phyloP scores from a whole-genome alignment of 2,888 invertebrate genomes.

The Lagria hirta region DNA sequence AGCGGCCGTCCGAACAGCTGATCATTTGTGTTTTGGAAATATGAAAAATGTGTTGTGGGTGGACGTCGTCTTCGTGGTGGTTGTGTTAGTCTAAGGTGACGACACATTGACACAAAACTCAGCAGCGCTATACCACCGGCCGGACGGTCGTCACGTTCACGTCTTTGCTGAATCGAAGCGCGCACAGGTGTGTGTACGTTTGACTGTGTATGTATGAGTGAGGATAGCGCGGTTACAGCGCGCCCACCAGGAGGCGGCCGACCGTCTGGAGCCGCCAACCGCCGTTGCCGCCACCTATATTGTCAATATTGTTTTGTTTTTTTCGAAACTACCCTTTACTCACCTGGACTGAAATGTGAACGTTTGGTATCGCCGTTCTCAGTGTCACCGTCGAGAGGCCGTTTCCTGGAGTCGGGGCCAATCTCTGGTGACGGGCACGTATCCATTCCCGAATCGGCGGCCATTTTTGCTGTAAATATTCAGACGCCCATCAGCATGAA shows the following conservation, averaged over 20 bases:
- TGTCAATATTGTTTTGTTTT: constrained; percentile 9
- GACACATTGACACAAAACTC: constrained; percentile 17
- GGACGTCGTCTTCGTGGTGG: constrained; percentile 11
- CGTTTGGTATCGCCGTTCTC: constrained; percentile 88
- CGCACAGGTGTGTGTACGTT: constrained; percentile 11
- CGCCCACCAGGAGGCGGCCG: constrained; percentile 22
- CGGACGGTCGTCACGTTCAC: constrained; percentile 10
- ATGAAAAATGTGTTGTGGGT: constrained; percentile 28
- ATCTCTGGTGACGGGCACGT: constrained; percentile 92
- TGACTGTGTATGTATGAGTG: not conserved
- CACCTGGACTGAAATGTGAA: constrained; percentile 90
- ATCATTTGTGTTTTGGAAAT: constrained; percentile 47
- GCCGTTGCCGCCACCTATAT: constrained; percentile 1
- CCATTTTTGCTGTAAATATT: constrained; percentile 71
- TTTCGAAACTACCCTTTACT: constrained; percentile 49
- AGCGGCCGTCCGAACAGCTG: constrained; percentile 48
- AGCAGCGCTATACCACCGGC: no score
- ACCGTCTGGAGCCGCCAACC: constrained; percentile 17
- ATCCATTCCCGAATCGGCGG: constrained; percentile 92
- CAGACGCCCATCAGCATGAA: constrained; percentile 41
- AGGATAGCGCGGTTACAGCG: constrained; percentile 4
- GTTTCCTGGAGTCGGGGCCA: constrained; percentile 86
- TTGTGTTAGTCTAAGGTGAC: constrained; percentile 4
- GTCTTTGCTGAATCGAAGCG: constrained; percentile 5
- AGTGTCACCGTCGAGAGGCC: constrained; percentile 83